Evolutionary conservation across 2,888 invertebrate species (phyloP), one percentile per base, ranked within the genome.

Genomic region (Leucania comma): DNA sequence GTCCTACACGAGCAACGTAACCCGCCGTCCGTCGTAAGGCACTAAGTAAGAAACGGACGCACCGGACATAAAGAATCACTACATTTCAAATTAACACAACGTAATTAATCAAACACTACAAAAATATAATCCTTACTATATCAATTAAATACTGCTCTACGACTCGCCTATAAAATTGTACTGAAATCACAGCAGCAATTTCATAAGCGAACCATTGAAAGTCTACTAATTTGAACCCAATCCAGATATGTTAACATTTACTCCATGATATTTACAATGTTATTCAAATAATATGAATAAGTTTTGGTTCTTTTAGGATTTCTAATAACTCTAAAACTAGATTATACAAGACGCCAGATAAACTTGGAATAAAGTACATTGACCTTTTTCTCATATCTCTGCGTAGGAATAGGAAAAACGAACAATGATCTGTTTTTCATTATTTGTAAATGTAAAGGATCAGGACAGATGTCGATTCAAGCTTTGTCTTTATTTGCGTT

Each of bases 1-100:
- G 90, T 92, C 90, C 90, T 92, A 93, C 88, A 89, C 89, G 91
- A 93, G 94, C 94, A 94, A 94, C 90, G 89, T 90, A 95, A 94
- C 91, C 91, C 90, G 90, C 75, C 88, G 92, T 93, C 93, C 93
- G 93, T 89, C 87, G 90, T 95, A 95, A 95, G 95, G 95, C 94
- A 95, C 94, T 94, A 94, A 89, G 90, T 88, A 88, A 90, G 86
- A 89, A 91, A 93, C 93, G 93, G 93, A 93, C 93, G 90, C 90
- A 86, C 86, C 86, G 88, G 89, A 90, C 87, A 88, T 85, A 84
- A 86, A 82, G 80, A 84, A 84, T 76, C 57, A 82, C 84, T 83
- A 88, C 75, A 59, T 72, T 67, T 77, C 60, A 73, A 73, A 81
- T 62, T 38, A 83, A 82, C 72, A 81, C 63, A 83, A 85, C 78